Conservation (phyloP, 2,797 vertebrate genomes). For the Rhinoraja longicauda region DNA sequence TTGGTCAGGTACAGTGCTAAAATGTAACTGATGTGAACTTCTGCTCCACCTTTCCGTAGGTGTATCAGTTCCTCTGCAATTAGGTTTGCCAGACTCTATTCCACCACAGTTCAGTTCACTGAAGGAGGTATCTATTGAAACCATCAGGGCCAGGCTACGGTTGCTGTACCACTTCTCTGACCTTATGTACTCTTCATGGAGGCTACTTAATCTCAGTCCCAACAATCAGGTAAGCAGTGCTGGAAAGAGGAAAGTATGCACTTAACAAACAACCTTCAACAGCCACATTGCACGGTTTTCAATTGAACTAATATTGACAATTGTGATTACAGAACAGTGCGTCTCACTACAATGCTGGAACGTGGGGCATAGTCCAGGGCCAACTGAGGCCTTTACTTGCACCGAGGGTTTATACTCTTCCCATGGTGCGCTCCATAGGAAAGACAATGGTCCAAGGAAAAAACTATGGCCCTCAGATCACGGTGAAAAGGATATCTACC, state of each 20-base stretch:
- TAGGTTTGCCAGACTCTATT: slow-evolving; percentile 67
- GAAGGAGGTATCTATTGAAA: slow-evolving; percentile 68
- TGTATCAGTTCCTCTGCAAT: slow-evolving; percentile 69
- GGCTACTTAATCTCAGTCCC: slow-evolving; percentile 71
- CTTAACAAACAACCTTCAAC: neutral
- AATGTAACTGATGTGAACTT: neutral
- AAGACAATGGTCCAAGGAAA: slow-evolving; percentile 79
- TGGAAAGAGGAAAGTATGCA: neutral
- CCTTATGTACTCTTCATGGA: slow-evolving; percentile 76
- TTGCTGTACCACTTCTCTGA: slow-evolving; percentile 75
- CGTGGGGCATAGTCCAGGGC: slow-evolving; percentile 72
- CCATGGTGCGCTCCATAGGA: slow-evolving; percentile 77
- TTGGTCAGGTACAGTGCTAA: neutral
- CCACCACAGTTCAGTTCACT: slow-evolving; percentile 68
- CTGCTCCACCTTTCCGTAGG: slow-evolving; percentile 49
- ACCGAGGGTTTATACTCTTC: slow-evolving; percentile 69
- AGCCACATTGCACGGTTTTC: neutral
- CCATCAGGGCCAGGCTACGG: slow-evolving; percentile 63
- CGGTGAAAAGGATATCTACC: slow-evolving; percentile 74
- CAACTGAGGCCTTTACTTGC: slow-evolving; percentile 68
- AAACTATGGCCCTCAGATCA: slow-evolving; percentile 75
- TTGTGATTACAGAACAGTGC: slow-evolving; percentile 62
- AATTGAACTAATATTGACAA: neutral
- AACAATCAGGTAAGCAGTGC: slow-evolving; percentile 67
- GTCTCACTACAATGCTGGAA: slow-evolving; percentile 72